phyloP scores from a whole-genome alignment of 2,888 invertebrate species.

The Scaeva pyrastri region DNA sequence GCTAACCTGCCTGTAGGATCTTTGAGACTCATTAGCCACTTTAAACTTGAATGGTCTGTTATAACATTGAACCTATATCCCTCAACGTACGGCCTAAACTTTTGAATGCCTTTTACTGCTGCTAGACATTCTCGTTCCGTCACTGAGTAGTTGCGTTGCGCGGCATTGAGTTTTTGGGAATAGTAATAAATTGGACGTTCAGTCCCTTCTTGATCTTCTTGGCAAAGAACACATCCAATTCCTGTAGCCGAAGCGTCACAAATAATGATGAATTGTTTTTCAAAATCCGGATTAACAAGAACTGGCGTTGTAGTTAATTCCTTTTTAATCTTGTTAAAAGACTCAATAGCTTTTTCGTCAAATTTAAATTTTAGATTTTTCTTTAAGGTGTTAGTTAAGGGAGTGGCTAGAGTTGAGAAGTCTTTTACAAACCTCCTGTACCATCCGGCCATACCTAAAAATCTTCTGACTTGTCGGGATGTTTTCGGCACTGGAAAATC shows the following conservation, averaged over 20 bases:
- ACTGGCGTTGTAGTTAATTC: neutral
- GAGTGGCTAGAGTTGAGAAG: slow-evolving; percentile 50
- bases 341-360: neutral
- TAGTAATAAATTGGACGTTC: slow-evolving; percentile 44
- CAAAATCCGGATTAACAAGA: slow-evolving; percentile 52
- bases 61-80: neutral
- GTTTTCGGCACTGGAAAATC: no score
- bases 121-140: neutral
- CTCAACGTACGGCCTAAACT: neutral
- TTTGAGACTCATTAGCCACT: slow-evolving; percentile 6
- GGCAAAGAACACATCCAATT: slow-evolving; percentile 52
- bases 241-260: slow-evolving; percentile 60
- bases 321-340: neutral
- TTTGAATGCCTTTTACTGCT: neutral
- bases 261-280: slow-evolving; percentile 12
- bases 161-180: neutral
- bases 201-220: slow-evolving; percentile 29
- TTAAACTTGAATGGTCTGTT: neutral
- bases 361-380: neutral
- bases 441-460: slow-evolving; percentile 1
- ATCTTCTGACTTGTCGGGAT: no score
- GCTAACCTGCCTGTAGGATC: neutral
- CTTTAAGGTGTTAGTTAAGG: slow-evolving; percentile 27
- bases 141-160: neutral
- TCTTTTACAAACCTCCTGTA: slow-evolving; percentile 9